Base-by-base conservation (phyloP, 37 sponge, comb jelly and placozoan species). In the Bolinopsis microptera region DNA sequence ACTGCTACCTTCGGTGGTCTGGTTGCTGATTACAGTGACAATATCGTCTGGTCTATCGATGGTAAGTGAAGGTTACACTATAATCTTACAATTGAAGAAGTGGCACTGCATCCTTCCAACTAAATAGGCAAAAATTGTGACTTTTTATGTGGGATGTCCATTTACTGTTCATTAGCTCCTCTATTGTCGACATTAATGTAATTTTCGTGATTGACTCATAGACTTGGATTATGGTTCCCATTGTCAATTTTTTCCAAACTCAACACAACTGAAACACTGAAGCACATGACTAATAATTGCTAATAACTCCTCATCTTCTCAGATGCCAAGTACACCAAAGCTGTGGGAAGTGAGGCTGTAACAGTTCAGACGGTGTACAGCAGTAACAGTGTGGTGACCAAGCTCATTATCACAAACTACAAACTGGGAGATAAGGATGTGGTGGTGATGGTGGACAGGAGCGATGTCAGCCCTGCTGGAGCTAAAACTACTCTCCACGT, bases 381-480 rank as follows among this genome's bases (percentile, higher is more conserved):
- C 31, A 21, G 75, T 8, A 72, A 5, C 13, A 21, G 31, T 3
- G 31, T 72, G 5, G 26, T 5, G 5, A 72, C 75, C 31, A 28
- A 72, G 75, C 18, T 72, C 21, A 72, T n/a, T n/a, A 2, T 72
- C 3, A 21, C 13, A 3, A 72, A 21, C 5, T 72, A 28, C 31
- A 28, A 72, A 21, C n/a, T 5, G 26, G 75, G 75, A 30, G 75
- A 72, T 72, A n/a, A 72, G 75, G 75, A 72, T 72, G 26, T 72
- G n/a, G 31, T n/a, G 2, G 75, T 21, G n/a, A 28, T 28, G 31
- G 31, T 72, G 5, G 18, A 5, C 3, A 72, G 75, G 18, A 5
- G 5, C 75, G 31, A 72, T 72, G 75, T 72, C 18, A 72, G 18
- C 18, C 75, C 75, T 72, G 13, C 75, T 28, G 31, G 26, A 8